Percentiles rank a stretch among this genome's conserved stretches.
Conservation (phyloP, 1,140 invertebrate genomes). For the Trichoplusia ni region DNA sequence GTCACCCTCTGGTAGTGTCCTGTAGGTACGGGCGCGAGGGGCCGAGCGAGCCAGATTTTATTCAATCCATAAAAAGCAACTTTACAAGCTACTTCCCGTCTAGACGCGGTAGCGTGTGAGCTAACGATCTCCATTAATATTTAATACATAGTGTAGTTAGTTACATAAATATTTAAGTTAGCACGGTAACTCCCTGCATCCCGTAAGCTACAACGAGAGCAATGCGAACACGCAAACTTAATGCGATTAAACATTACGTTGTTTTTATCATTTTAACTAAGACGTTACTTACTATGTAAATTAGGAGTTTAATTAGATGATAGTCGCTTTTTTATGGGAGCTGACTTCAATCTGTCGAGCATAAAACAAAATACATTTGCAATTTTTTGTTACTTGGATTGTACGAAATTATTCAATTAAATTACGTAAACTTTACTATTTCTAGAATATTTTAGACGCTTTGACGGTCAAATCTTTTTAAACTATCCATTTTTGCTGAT, state of each 20-base stretch:
- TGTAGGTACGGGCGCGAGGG: constrained; percentile 30
- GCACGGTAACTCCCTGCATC: constrained; percentile 11
- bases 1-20: background rate
- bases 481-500: too few relatives aligned
- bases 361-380: too few relatives aligned
- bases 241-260: constrained; percentile 43
- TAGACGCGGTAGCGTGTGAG: constrained; percentile 60
- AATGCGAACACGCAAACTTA: constrained; percentile 42
- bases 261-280: constrained; percentile 28
- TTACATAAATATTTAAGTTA: constrained; percentile 50
- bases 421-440: too few relatives aligned
- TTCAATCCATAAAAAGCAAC: constrained; percentile 50
- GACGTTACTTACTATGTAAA: background rate
- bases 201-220: constrained; percentile 5
- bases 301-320: background rate
- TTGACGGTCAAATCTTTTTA: too few relatives aligned
- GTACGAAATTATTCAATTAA: too few relatives aligned
- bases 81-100: constrained; percentile 57
- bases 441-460: too few relatives aligned
- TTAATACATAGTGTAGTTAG: constrained; percentile 43
- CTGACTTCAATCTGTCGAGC: too few relatives aligned
- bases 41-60: constrained; percentile 30
- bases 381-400: too few relatives aligned
- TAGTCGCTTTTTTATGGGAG: too few relatives aligned
- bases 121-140: constrained; percentile 63